Evolutionary conservation across 2,888 invertebrate species (phyloP).

Genomic region (Aleiodes alternator): DNA sequence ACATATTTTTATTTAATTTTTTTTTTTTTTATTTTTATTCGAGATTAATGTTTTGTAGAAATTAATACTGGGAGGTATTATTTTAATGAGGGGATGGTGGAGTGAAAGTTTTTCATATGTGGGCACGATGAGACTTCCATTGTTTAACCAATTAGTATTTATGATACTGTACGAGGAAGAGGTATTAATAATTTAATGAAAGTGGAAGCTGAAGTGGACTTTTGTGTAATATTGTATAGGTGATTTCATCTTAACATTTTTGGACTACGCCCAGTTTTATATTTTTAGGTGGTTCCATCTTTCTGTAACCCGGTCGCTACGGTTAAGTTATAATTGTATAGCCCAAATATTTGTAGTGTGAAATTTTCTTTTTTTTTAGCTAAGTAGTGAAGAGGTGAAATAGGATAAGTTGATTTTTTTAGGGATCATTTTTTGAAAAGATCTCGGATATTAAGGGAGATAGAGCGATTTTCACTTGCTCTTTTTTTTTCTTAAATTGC

Average conservation of each 20-base stretch:
- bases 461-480: too few relatives aligned
- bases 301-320: constrained; percentile 37
- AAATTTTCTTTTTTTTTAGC: not conserved
- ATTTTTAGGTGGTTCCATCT: constrained; percentile 38
- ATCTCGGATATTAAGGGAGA: too few relatives aligned
- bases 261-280: constrained; percentile 31
- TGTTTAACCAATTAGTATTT: constrained; percentile 29
- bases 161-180: constrained; percentile 9
- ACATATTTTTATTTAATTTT: not conserved
- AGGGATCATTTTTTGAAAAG: not conserved
- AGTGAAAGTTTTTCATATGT: constrained; percentile 35
- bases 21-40: not conserved
- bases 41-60: too few relatives aligned
- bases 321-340: constrained; percentile 38
- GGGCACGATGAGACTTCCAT: constrained; percentile 26
- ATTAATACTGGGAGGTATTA: not conserved
- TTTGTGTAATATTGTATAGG: not conserved
- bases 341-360: constrained; percentile 14
- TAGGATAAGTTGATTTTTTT: too few relatives aligned
- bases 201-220: not conserved
- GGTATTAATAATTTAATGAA: not conserved
- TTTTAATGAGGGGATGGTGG: constrained; percentile 40
- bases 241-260: constrained; percentile 23
- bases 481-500: too few relatives aligned
- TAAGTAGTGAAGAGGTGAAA: too few relatives aligned